phyloP scores from a whole-genome alignment of 1,140 invertebrate species.

The Lepidostoma basale region DNA sequence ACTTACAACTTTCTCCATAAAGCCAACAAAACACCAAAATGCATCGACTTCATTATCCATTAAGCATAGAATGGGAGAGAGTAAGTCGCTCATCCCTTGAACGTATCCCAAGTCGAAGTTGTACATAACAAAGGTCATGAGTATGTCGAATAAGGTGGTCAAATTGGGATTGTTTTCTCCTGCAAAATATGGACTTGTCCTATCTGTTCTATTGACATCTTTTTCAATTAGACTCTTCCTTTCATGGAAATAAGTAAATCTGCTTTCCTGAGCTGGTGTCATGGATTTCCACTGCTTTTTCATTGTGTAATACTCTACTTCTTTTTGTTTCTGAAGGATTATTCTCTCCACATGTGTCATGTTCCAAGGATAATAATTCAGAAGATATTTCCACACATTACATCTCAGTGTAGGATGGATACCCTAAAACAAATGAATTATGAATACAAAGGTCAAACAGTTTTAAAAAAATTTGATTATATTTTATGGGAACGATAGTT shows the following conservation, averaged over 20 bases:
- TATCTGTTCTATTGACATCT: slow-evolving; percentile 95
- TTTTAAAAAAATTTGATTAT: too few species aligned
- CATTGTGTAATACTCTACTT: slow-evolving; percentile 92
- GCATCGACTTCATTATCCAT: slow-evolving; percentile 93
- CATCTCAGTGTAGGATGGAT: slow-evolving; percentile 71
- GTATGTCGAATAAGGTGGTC: slow-evolving; percentile 82
- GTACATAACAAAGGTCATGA: slow-evolving; percentile 99
- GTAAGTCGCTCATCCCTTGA: slow-evolving; percentile 96
- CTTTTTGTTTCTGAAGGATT: slow-evolving; percentile 72
- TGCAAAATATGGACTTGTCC: slow-evolving; percentile 88
- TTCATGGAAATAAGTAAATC: slow-evolving; percentile 89
- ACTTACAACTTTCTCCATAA: slow-evolving; percentile 93
- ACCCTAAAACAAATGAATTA: slow-evolving; percentile 53
- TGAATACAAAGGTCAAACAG: too few species aligned
- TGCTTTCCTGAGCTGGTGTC: slow-evolving; percentile 81
- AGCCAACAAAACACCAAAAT: slow-evolving; percentile 99
- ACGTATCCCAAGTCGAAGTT: slow-evolving; percentile 98
- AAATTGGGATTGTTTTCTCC: slow-evolving; percentile 93
- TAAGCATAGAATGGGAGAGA: slow-evolving; percentile 90
- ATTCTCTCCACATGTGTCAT: slow-evolving; percentile 75
- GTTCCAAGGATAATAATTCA: slow-evolving; percentile 89
- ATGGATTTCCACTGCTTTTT: slow-evolving; percentile 97
- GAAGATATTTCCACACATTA: slow-evolving; percentile 94
- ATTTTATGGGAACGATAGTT: too few species aligned
- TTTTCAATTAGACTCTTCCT: slow-evolving; percentile 96